Base-by-base conservation (phyloP, 92 coral and sea anemone genomes). In the Montipora capitata region DNA sequence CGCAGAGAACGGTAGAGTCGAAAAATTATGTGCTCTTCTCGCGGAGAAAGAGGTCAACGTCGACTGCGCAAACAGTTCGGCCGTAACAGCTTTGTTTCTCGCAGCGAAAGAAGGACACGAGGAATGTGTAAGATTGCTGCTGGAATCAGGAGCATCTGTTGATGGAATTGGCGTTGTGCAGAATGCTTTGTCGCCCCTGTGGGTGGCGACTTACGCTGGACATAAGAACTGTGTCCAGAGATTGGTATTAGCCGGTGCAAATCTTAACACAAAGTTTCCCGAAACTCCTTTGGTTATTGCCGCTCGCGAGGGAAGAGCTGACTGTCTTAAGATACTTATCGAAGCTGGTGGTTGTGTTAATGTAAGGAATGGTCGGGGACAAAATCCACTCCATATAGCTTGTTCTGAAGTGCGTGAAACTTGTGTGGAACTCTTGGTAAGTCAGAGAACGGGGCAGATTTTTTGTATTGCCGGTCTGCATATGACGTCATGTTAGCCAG, bases 51-150 rank as follows among this genome's bases (percentile, higher is more conserved):
- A 83, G 73, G 80, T 80, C 2, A 38, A 67, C 12, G 84, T 93
- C 5, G 98, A 95, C 74, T 52, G 76, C 41, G 88, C 91, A 62
- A 95, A 95, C 82, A 95, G 98, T 87, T 89, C 96, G 0, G 98
- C 98, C 59, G 85, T 95, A 2, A 95, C 98, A 38, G 86, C 98
- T 10, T 48, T 95, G 71, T 89, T 95, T 82, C 81, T 95, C 4
- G 96, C 98, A 4, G 94, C 98, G 45, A 95, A 95, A 86, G 96
- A 95, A 79, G 98, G 98, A 20, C 94, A 95, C 74, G 86, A 88
- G 1, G 96, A 95, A n/a, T 95, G 98, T 57, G 68, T 95, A 35
- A 69, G 74, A 62, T 11, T 87, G 15, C 86, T 95, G 10, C 88
- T 95, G 10, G 88, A 95, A 64, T 96, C 98, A 13, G 98, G 96